These are phyloP conservation scores for Oreochromis tanganicae DNA, from an alignment of 2,113 vertebrate genomes.

Conservation along the genomic window DNA sequence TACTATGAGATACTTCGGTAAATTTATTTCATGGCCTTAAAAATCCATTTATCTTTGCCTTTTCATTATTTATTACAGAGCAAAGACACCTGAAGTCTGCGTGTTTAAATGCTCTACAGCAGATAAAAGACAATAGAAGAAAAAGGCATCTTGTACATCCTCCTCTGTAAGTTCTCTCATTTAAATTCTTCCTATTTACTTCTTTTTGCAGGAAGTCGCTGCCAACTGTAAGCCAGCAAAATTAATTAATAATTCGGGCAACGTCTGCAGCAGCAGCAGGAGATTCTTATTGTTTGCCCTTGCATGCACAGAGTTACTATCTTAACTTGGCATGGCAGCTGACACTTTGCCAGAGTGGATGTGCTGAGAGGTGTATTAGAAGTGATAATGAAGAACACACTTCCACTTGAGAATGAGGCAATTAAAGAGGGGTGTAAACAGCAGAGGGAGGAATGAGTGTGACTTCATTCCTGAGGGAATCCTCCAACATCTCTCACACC, in stretches of 20 bases:
- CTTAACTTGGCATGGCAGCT: constrained; percentile 54
- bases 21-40: not conserved
- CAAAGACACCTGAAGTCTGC: not conserved
- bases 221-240: not conserved
- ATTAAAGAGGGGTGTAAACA: constrained; percentile 66
- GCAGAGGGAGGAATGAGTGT: constrained; percentile 49
- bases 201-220: not conserved
- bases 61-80: not conserved
- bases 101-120: rapidly evolving
- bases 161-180: not conserved
- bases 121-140: not conserved
- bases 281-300: constrained; percentile 4
- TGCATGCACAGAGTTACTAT: constrained; percentile 3
- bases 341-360: constrained; percentile 62
- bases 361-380: constrained; percentile 71
- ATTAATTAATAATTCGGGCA: not conserved
- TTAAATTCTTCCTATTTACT: not conserved
- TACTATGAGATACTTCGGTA: rapidly evolving
- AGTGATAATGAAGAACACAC: constrained; percentile 73
- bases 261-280: constrained; percentile 20
- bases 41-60: rapidly evolving
- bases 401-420: constrained; percentile 60
- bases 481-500: constrained; percentile 53
- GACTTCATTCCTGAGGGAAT: constrained; percentile 54
- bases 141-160: not conserved